phyloP scores from a whole-genome alignment of 2,888 invertebrate species.

The Caenorhabditis virilis region DNA sequence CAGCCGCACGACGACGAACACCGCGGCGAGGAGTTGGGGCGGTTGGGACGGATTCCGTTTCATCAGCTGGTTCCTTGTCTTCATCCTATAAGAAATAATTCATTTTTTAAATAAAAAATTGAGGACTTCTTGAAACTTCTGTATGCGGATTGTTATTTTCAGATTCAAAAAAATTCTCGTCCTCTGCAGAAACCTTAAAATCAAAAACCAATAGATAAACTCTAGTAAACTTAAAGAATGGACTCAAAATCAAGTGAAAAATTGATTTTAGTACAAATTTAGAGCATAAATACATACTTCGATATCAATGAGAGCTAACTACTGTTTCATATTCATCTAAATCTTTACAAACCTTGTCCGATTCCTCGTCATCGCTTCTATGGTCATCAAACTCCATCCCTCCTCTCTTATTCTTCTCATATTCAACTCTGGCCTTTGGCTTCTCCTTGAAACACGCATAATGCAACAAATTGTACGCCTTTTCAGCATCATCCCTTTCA shows the following conservation, averaged over 20 bases:
- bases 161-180: no score
- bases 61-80: slow-evolving; percentile 12
- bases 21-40: slow-evolving; percentile 40
- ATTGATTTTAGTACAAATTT: no score
- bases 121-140: neutral
- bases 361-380: slow-evolving; percentile 17
- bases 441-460: slow-evolving; percentile 68
- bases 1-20: slow-evolving; percentile 31
- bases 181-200: slow-evolving; percentile 7
- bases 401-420: slow-evolving; percentile 45
- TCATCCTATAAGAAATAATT: slow-evolving; percentile 2
- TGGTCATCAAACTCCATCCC: no score
- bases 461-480: slow-evolving; percentile 69
- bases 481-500: slow-evolving; percentile 82
- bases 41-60: slow-evolving; percentile 22
- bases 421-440: slow-evolving; percentile 58
- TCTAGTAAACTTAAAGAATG: no score
- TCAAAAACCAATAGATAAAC: no score
- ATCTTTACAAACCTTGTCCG: no score
- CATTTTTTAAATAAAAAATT: neutral
- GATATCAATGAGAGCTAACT: no score
- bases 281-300: no score
- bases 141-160: no score
- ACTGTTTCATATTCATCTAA: no score
- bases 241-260: no score